Conservation (phyloP, 2,113 vertebrate genomes). For the Synchiropus splendidus region DNA sequence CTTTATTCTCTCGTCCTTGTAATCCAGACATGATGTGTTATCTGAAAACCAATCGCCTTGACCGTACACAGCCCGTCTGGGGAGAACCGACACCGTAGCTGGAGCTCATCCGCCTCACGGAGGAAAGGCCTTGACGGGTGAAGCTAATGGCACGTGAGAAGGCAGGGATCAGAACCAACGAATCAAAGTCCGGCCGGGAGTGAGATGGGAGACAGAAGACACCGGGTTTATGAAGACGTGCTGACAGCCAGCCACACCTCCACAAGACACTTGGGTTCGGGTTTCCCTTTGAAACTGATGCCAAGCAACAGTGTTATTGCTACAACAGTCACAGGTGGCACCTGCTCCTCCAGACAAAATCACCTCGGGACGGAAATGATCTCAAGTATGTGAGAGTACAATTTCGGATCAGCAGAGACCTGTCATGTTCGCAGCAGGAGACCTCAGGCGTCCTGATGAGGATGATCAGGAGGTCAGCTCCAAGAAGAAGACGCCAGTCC, state of each 20-base stretch:
- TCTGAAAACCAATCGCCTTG: too few relatives aligned
- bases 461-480: too few relatives aligned
- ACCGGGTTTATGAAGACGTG: constrained; percentile 26
- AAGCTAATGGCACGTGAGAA: constrained; percentile 50
- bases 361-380: constrained; percentile 1
- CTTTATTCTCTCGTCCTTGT: too few relatives aligned
- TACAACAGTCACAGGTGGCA: constrained; percentile 21
- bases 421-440: too few relatives aligned
- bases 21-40: too few relatives aligned
- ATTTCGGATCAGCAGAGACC: too few relatives aligned
- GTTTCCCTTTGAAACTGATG: constrained; percentile 20
- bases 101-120: too few relatives aligned
- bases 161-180: constrained; percentile 18
- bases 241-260: constrained; percentile 27
- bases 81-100: too few relatives aligned
- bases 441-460: too few relatives aligned
- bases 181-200: constrained; percentile 27
- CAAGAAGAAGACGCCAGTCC: too few relatives aligned
- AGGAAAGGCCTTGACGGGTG: neutral
- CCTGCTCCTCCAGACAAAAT: neutral
- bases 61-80: too few relatives aligned
- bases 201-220: constrained; percentile 5
- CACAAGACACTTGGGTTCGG: constrained; percentile 46
- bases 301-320: constrained; percentile 35
- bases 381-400: too few relatives aligned